Base-by-base conservation (phyloP, 2,797 vertebrate genomes). In the Hyperoplus immaculatus region DNA sequence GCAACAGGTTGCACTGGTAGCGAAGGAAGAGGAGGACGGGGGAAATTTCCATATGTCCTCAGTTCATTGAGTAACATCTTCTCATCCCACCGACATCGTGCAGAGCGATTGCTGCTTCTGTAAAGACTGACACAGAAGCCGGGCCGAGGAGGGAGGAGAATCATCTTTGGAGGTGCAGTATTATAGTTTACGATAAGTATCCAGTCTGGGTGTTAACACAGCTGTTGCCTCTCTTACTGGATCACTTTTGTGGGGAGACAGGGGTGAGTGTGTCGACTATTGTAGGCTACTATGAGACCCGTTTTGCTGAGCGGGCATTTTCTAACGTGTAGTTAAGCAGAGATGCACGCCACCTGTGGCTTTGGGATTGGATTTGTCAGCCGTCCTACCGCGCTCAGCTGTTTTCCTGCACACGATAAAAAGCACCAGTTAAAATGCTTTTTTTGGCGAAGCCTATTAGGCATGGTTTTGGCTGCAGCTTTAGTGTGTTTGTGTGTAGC, bases 1-100 rank as follows among this genome's bases (percentile, higher is more conserved):
- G 93, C 94, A 95, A 96, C 95, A 96, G 94, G 95, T 96, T 93
- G 93, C 83, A 39, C 78, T 75, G 87, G 81, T 75, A 57, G 78
- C 80, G 57, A 57, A 8, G 36, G 18, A 11, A 21, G 38, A 1
- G 29, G 29, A 29, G 29, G 29, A 29, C 29, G 42, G 18, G 41
- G 10, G 69, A 78, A 58, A 85, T 85, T 72, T 62, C 81, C 71
- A 76, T 50, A 60, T 83, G 75, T 80, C 75, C 80, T 72, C 88
- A 65, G 51, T 82, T 77, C 82, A 83, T 59, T 80, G 77, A 82
- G 63, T 42, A 84, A 59, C 72, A 77, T 83, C 80, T 77, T 55
- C 70, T 72, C 71, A 77, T 87, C 77, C 63, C 72, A 49, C 2
- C 21, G 41, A 14, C 63, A 43, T 46, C 15, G 57, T 1, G 4